Percentiles rank a stretch among this genome's conserved stretches.
phyloP scores from a whole-genome alignment of 1,140 invertebrate genomes.

The Bombus haemorrhoidalis region DNA sequence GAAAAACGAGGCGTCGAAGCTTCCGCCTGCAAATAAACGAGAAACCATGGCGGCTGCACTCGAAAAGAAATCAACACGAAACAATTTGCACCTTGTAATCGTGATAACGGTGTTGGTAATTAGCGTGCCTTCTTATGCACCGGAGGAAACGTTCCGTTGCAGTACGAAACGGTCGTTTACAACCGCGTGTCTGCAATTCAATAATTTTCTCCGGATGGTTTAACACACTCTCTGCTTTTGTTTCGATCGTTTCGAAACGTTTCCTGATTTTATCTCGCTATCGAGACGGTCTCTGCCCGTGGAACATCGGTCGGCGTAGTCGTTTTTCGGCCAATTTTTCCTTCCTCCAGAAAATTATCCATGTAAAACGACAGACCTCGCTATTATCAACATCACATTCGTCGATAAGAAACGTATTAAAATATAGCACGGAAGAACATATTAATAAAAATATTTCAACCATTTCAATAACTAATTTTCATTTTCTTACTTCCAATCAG shows the following conservation, averaged over 20 bases:
- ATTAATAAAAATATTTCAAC: too few relatives aligned
- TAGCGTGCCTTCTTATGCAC: constrained; percentile 18
- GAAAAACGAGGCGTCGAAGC: not conserved
- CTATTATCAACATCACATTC: too few relatives aligned
- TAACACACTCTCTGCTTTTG: not conserved
- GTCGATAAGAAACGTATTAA: too few relatives aligned
- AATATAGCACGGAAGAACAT: too few relatives aligned
- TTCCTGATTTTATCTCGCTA: too few relatives aligned
- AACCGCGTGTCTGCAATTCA: not conserved
- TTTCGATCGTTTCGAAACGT: not conserved
- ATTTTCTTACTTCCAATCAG: too few relatives aligned
- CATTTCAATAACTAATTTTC: too few relatives aligned
- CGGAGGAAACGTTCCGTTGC: constrained; percentile 16
- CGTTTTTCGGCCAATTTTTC: not conserved
- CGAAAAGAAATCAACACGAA: not conserved
- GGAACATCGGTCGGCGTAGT: not conserved
- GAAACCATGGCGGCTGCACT: not conserved
- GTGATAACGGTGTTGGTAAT: constrained; percentile 37
- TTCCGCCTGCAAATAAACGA: not conserved
- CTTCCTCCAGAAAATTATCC: not conserved
- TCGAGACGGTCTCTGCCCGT: not conserved
- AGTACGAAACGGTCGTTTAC: constrained; percentile 5
- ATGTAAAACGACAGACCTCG: too few relatives aligned
- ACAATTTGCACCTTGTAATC: constrained; percentile 44
- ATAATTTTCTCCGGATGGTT: not conserved